Evolutionary conservation across 2,888 invertebrate species (phyloP).

Genomic region (Idaea aversata): DNA sequence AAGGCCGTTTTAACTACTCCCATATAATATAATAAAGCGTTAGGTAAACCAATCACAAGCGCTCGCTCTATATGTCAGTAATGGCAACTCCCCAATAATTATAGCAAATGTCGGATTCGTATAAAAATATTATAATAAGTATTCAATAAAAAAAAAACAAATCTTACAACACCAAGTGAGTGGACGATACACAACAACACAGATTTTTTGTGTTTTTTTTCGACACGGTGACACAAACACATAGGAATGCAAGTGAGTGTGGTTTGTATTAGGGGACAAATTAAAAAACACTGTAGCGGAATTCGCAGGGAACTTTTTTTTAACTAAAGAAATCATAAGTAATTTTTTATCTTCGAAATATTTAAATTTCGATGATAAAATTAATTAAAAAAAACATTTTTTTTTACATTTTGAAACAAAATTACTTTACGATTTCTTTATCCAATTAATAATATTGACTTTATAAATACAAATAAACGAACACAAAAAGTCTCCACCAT

Average conservation of each 20-base stretch:
- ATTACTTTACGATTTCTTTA: neutral
- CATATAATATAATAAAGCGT: constrained; percentile 49
- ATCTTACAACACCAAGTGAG: constrained; percentile 40
- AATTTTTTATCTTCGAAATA: neutral
- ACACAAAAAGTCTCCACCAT: constrained; percentile 38
- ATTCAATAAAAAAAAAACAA: neutral
- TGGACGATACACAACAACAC: constrained; percentile 23
- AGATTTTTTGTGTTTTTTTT: constrained; percentile 20
- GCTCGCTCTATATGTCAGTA: constrained; percentile 51
- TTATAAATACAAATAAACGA: neutral
- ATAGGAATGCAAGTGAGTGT: constrained; percentile 78
- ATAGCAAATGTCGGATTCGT: constrained; percentile 75
- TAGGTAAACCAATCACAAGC: constrained; percentile 80
- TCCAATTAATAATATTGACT: neutral
- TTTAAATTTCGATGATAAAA: neutral
- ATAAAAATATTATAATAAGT: constrained; percentile 27
- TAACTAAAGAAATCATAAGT: neutral
- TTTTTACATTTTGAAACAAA: neutral
- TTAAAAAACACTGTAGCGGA: constrained; percentile 67
- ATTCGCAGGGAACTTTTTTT: constrained; percentile 10
- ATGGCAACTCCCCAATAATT: constrained; percentile 66
- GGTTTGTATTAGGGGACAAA: constrained; percentile 54
- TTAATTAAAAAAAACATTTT: neutral
- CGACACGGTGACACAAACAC: constrained; percentile 32
- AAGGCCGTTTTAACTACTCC: constrained; percentile 28